Base-by-base conservation (phyloP, 1,140 invertebrate species). In the Metaphire vulgaris region DNA sequence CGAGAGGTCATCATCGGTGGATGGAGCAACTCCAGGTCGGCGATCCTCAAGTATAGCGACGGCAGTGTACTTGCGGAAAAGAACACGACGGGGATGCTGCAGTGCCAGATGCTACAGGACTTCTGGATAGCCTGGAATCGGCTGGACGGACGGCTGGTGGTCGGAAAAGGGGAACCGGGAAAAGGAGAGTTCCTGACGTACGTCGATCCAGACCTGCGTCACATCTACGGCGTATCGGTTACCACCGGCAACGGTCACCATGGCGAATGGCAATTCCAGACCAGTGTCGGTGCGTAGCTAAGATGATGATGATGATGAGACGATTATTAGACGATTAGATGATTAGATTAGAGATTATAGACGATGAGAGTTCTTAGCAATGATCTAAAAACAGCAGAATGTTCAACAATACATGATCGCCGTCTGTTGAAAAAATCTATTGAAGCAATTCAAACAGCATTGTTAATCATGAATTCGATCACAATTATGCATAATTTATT, bases 101-200 rank as follows among this genome's bases (percentile, higher is more conserved):
- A 74, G 12, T 74, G 72, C 26, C 1, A 26, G 15, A 31, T 30
- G 26, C 2, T 41, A 1, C 33, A 74, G 34, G 56, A 32, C 6
- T 74, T 74, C 34, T 74, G 72, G 72, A 30, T 74, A n/a, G 56
- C n/a, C 16, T 66, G 72, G 72, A 34, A 33, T n/a, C 26, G 33
- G 32, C 32, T 32, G 32, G 32, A 33, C 26, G 70, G 32, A 32
- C 32, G 41, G 26, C 26, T 26, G 29, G 32, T 29, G 26, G 1
- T 32, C 15, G 70, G 70, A 72, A 72, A 32, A 1, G 70, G 41
- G 29, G 70, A 32, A 0, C 32, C 26, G 1, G 70, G 32, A 32
- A 72, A 32, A 26, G 32, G 70, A 31, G 26, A 33, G 2, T n/a
- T 72, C 26, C 70, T 33, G 21, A 33, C 32, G 32, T 33, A 32